Percentiles rank a stretch among this genome's conserved stretches.
Conservation (phyloP, 2,113 vertebrate species). For the Piprites chloris region DNA sequence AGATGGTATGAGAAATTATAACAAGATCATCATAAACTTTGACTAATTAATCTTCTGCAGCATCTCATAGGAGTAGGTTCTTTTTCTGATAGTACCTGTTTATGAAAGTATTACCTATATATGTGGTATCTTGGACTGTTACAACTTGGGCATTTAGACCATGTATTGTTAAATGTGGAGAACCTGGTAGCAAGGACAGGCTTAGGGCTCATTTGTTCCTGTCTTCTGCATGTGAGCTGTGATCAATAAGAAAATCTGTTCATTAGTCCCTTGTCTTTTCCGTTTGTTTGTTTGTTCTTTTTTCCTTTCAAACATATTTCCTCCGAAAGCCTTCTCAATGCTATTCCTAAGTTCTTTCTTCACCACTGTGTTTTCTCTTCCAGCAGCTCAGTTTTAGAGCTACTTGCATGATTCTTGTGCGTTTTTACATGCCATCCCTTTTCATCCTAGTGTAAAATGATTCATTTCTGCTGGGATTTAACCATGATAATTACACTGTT, state of each 20-base stretch:
- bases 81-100: neutral
- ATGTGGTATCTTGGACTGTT: neutral
- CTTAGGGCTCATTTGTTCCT: neutral
- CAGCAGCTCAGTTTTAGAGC: conserved; percentile 15
- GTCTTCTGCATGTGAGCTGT: neutral
- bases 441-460: neutral
- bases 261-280: neutral
- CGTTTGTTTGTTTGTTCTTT: neutral
- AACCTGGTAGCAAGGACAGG: neutral
- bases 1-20: neutral
- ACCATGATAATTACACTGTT: conserved; percentile 11
- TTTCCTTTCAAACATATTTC: neutral
- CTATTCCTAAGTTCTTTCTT: conserved; percentile 5
- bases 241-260: neutral
- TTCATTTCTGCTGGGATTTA: neutral
- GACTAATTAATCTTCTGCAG: neutral
- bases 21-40: neutral
- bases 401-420: conserved; percentile 3
- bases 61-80: neutral
- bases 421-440: neutral
- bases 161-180: neutral
- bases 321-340: neutral
- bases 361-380: neutral
- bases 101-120: neutral
- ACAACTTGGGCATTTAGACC: neutral